Evolutionary conservation across 2,797 vertebrate species (phyloP), one percentile per base, ranked within the genome.

Genomic region (Peromyscus eremicus): DNA sequence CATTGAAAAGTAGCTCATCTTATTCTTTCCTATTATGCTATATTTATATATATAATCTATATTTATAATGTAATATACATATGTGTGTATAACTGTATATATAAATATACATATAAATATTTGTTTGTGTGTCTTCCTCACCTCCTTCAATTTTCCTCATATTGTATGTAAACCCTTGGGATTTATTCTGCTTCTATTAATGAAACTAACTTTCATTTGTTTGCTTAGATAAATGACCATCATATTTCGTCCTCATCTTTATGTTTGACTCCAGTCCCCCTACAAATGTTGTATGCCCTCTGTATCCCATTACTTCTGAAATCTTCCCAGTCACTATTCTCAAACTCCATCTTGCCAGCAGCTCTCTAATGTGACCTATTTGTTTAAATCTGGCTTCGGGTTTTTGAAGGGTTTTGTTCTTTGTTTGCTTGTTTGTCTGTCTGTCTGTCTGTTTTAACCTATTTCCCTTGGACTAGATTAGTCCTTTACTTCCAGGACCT

Each of bases 401-500:
- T 13, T 29, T 52, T 75, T 85, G 37, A 25, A 21, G 32, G 83
- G 46, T 8, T 23, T 85, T 52, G 43, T 85, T n/a, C 11, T 84
- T 23, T 16, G 34, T 70, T 85, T 46, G 46, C 12, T 11, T 49
- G 43, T 46, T 6, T 46, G 43, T 46, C 5, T 49, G 49, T 49
- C 49, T 49, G 40, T 62, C 19, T 75, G 23, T 75, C 25, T 43
- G 21, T 6, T 40, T n/a, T n/a, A n/a, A 13, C 70, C 60, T 68
- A 71, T 91, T 82, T 89, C 70, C n/a, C 23, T 95, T 81, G 27
- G n/a, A 86, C 68, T 71, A 77, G 37, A 91, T 73, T 68, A 23
- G 80, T 92, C 60, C n/a, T 62, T 92, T 62, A 77, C 34, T 89
- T 96, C 73, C 91, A 94, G 80, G 80, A 34, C 60, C 60, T 75